Evolutionary conservation across 2,888 invertebrate species (phyloP), one percentile per base, ranked within the genome.

Genomic region (Phyto melanocephala): DNA sequence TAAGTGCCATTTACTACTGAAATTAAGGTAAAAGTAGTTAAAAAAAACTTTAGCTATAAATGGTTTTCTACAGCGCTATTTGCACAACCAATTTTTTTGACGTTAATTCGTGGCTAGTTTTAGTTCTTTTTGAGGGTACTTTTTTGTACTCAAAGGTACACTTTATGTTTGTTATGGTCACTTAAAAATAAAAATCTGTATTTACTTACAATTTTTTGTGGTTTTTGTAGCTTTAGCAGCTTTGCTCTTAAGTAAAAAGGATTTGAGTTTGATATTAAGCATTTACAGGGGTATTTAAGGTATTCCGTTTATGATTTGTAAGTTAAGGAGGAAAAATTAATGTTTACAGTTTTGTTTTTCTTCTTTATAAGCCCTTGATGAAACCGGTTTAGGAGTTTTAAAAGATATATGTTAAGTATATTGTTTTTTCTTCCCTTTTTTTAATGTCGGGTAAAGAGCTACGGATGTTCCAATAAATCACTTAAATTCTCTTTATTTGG

Each of bases 101-200:
- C 3, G 6, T 33, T 33, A 45, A 45, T 45, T 63, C 28, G 8
- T 47, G 17, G 54, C n/a, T 15, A 28, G 54, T 6, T 24, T 33
- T 63, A 10, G 40, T 40, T 42, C 24, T 1, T 37, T 20, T 5
- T 28, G 40, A 22, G 20, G 24, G 8, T 62, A 15, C 15, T 62
- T 22, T 45, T 62, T 45, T n/a, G 3, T 56, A 45, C 63, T 33
- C 74, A 5, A 22, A 56, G 56, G 74, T 45, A 54, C 56, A 74
- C 56, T 74, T 72, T 74, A 56, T 33, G 33, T 65, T 35, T 42
- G 17, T 40, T 54, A 28, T 45, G 13, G 22, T 22, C 63, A 65
- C 65, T 74, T 74, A 33, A 33, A 1, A 62, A 13, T 28, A 56
- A 54, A 63, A n/a, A n/a, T n/a, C n/a, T n/a, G n/a, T n/a, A n/a